Conservation (phyloP, 2,797 vertebrate species). For the Malacoctenus gilli region DNA sequence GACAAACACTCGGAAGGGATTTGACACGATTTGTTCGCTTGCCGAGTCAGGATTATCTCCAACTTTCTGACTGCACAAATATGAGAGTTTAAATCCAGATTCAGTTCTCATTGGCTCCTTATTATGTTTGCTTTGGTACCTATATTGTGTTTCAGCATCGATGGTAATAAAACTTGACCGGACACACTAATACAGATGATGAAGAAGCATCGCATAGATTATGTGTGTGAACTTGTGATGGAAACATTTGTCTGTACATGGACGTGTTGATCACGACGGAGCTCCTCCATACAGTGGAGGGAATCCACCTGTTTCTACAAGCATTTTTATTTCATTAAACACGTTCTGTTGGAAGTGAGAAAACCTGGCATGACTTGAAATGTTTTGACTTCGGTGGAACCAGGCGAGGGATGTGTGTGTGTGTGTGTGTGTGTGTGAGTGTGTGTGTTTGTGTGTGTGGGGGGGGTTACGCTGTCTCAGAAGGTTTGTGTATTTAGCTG, state of each 20-base stretch:
- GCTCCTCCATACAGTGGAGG: conserved; percentile 26
- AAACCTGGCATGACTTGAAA: not conserved
- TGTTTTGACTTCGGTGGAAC: not conserved
- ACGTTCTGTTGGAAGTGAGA: conserved; percentile 26
- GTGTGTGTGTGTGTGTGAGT: no score
- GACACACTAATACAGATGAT: conserved; percentile 32
- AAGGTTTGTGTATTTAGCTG: not conserved
- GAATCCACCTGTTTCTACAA: conserved; percentile 27
- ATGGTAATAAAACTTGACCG: conserved; percentile 5
- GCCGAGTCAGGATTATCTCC: conserved; percentile 46
- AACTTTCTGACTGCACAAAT: conserved; percentile 44
- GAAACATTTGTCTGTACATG: conserved; percentile 15
- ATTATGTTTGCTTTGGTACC: conserved; percentile 36
- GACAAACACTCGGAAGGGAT: conserved; percentile 51
- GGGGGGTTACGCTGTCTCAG: not conserved
- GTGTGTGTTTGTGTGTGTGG: no score
- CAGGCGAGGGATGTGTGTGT: no score
- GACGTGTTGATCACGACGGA: conserved; percentile 14
- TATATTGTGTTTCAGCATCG: conserved; percentile 34
- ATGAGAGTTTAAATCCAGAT: conserved; percentile 31
- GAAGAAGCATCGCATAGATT: conserved; percentile 7
- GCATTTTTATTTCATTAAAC: conserved; percentile 56
- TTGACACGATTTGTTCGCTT: conserved; percentile 38
- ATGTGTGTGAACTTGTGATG: conserved; percentile 5
- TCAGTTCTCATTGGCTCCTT: conserved; percentile 33